Conservation (phyloP, 2,113 vertebrate species). For the Pipra filicauda region DNA sequence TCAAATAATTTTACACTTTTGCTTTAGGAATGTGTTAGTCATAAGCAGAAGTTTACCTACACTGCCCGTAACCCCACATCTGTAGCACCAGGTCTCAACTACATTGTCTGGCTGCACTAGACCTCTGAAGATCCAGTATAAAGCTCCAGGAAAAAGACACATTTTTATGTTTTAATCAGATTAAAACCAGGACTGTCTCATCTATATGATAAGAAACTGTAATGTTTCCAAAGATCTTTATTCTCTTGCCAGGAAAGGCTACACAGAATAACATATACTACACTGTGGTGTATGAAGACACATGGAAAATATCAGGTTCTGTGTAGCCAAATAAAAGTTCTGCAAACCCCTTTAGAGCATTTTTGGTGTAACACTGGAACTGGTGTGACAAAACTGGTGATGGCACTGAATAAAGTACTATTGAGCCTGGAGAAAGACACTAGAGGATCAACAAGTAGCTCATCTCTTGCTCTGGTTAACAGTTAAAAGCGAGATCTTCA, state of each 20-base stretch:
- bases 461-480: not conserved
- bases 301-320: not conserved
- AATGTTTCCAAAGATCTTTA: not conserved
- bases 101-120: not conserved
- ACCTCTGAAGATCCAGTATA: not conserved
- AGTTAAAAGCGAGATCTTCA: not conserved
- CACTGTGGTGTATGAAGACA: not conserved
- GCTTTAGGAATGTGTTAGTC: not conserved
- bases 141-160: not conserved
- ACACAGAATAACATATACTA: not conserved
- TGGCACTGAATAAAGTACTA: not conserved
- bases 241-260: not conserved
- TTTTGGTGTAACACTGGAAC: not conserved
- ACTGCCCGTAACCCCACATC: not conserved
- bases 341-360: not conserved
- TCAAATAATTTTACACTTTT: not conserved
- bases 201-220: not conserved
- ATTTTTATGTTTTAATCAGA: not conserved
- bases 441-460: not conserved
- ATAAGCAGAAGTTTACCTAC: not conserved
- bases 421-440: not conserved
- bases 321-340: not conserved
- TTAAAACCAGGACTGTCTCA: not conserved
- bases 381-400: not conserved
- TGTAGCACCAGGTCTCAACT: not conserved